These are phyloP conservation scores for Capitella teleta DNA, from an alignment of 1,140 invertebrate species.

Conservation along the genomic window DNA sequence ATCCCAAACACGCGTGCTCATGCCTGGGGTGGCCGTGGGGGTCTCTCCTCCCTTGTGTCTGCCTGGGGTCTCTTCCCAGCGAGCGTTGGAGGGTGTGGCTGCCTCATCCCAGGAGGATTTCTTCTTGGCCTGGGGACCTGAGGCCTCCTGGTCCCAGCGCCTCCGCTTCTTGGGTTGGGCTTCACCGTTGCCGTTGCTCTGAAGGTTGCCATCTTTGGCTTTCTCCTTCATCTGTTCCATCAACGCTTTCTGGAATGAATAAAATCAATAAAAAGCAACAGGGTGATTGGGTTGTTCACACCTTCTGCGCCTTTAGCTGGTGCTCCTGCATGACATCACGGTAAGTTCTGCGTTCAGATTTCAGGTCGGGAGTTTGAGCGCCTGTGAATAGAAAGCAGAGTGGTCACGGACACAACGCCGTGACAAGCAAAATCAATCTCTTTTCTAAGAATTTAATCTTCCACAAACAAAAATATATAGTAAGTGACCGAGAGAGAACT, in stretches of 20 bases:
- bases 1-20: slow-evolving; percentile 81
- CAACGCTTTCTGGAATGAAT: slow-evolving; percentile 50
- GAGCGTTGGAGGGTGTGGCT: slow-evolving; percentile 28
- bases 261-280: neutral
- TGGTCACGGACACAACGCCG: too few species aligned
- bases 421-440: too few species aligned
- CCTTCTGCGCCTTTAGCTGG: slow-evolving; percentile 49
- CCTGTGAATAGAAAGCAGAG: slow-evolving; percentile 56
- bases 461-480: too few species aligned
- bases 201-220: slow-evolving; percentile 83
- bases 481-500: too few species aligned
- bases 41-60: slow-evolving; percentile 73
- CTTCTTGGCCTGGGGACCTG: slow-evolving; percentile 43
- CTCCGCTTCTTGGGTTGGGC: slow-evolving; percentile 59
- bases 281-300: slow-evolving; percentile 8
- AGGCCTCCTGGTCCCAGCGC: slow-evolving; percentile 78
- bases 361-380: slow-evolving; percentile 93
- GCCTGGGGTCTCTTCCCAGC: slow-evolving; percentile 96
- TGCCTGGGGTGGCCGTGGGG: slow-evolving; percentile 77
- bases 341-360: slow-evolving; percentile 68
- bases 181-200: slow-evolving; percentile 20
- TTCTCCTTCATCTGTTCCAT: slow-evolving; percentile 83
- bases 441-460: too few species aligned
- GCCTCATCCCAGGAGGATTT: slow-evolving; percentile 55
- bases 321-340: slow-evolving; percentile 96